Conservation (phyloP, 2,113 vertebrate genomes). For the Nothocercus julius region DNA sequence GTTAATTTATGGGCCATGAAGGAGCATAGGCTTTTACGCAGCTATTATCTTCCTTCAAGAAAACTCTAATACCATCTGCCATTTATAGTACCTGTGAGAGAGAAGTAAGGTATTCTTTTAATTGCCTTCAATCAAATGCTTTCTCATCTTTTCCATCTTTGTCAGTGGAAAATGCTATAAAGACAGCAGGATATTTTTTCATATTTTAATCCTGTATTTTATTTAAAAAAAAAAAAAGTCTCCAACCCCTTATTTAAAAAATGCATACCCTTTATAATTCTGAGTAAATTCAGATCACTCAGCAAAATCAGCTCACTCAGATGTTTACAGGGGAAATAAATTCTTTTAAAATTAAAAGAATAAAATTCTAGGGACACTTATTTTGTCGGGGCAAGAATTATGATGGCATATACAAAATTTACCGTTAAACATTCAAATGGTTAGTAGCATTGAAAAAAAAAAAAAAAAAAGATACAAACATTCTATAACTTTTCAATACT, state of each 20-base stretch:
- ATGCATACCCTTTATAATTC: neutral
- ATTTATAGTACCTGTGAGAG: slow-evolving; percentile 37
- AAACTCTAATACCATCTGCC: neutral
- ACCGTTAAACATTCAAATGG: neutral
- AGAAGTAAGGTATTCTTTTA: slow-evolving; percentile 15
- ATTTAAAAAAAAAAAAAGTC: neutral
- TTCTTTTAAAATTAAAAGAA: neutral
- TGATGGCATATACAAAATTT: neutral
- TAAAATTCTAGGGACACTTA: neutral
- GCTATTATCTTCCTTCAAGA: neutral
- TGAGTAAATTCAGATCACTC: neutral
- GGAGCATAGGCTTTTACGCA: neutral
- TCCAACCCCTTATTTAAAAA: neutral
- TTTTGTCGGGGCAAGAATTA: neutral
- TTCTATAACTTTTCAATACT: neutral
- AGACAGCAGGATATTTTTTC: neutral
- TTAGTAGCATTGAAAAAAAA: neutral
- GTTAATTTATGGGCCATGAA: slow-evolving; percentile 25
- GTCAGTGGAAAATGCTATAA: neutral
- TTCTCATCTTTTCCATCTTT: neutral
- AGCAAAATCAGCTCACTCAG: neutral
- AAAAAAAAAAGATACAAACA: neutral
- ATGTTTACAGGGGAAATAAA: fast-evolving
- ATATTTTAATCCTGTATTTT: neutral
- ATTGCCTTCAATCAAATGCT: slow-evolving; percentile 15